These are phyloP conservation scores for Fragum sueziense DNA, from an alignment of 2,888 invertebrate species.

Conservation along the genomic window DNA sequence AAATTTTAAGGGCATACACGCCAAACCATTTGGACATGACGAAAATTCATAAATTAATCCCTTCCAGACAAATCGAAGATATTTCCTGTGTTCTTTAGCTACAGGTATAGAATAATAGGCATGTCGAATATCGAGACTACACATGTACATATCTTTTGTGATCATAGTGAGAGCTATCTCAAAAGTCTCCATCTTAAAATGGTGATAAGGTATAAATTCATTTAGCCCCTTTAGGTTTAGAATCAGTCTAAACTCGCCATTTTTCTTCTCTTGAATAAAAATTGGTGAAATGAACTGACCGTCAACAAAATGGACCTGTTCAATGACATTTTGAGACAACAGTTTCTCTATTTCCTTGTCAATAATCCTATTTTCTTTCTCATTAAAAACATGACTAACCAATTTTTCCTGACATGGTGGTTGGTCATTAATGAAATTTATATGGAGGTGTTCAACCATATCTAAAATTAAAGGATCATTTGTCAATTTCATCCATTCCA, in stretches of 20 bases:
- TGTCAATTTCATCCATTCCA: background rate
- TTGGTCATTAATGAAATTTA: background rate
- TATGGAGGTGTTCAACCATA: background rate
- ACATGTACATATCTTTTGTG: too few relatives aligned
- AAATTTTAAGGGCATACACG: too few relatives aligned
- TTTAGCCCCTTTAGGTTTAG: constrained; percentile 28
- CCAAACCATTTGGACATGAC: too few relatives aligned
- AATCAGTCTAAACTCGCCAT: constrained; percentile 18
- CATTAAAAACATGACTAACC: background rate
- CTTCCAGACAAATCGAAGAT: too few relatives aligned
- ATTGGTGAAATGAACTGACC: background rate
- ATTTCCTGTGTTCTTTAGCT: too few relatives aligned
- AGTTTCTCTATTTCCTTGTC: constrained; percentile 28
- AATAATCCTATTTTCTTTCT: constrained; percentile 6
- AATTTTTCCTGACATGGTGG: background rate
- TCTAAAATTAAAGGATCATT: background rate
- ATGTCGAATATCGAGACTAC: too few relatives aligned
- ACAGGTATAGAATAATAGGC: too few relatives aligned
- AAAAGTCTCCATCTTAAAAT: too few relatives aligned
- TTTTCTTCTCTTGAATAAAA: background rate
- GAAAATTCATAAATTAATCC: too few relatives aligned
- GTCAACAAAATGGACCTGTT: background rate
- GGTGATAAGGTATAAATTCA: too few relatives aligned
- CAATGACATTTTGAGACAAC: background rate
- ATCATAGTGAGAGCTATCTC: too few relatives aligned